Percentiles rank a stretch among this genome's conserved stretches.
These are phyloP conservation scores for Escarpia spicata DNA, from an alignment of 2,888 invertebrate genomes.

Conservation along the genomic window DNA sequence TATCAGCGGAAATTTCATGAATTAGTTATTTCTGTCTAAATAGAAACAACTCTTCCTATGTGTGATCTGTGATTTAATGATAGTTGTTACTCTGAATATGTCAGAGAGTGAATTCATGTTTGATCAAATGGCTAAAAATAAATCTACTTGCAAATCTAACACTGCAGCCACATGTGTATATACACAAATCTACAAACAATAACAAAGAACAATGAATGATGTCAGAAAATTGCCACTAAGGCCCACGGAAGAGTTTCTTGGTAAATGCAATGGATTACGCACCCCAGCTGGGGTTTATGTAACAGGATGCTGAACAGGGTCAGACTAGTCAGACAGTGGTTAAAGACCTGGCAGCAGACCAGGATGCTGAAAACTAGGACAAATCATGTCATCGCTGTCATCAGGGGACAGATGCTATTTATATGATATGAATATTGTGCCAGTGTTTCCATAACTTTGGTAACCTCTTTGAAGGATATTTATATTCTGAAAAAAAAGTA, in stretches of 20 bases:
- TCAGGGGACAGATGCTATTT: background rate
- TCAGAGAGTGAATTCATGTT: background rate
- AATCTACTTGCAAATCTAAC: too few species aligned
- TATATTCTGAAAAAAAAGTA: too few species aligned
- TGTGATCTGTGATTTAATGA: background rate
- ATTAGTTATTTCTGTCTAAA: background rate
- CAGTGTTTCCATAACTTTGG: too few species aligned
- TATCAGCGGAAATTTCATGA: background rate
- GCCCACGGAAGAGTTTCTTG: background rate
- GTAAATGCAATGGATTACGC: background rate
- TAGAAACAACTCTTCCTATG: background rate
- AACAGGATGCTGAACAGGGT: background rate
- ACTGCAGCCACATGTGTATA: background rate
- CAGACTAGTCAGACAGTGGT: background rate
- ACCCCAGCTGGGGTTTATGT: constrained; percentile 1
- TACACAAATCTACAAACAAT: background rate
- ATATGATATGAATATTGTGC: background rate
- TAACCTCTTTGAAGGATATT: too few species aligned
- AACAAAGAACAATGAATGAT: background rate
- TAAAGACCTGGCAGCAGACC: background rate
- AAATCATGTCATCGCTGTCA: background rate
- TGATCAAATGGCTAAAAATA: too few species aligned
- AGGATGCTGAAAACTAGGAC: background rate
- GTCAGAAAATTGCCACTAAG: background rate
- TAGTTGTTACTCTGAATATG: background rate